These are phyloP conservation scores for Propithecus deckenii DNA, from an alignment of 2,797 vertebrate genomes.

Conservation along the genomic window DNA sequence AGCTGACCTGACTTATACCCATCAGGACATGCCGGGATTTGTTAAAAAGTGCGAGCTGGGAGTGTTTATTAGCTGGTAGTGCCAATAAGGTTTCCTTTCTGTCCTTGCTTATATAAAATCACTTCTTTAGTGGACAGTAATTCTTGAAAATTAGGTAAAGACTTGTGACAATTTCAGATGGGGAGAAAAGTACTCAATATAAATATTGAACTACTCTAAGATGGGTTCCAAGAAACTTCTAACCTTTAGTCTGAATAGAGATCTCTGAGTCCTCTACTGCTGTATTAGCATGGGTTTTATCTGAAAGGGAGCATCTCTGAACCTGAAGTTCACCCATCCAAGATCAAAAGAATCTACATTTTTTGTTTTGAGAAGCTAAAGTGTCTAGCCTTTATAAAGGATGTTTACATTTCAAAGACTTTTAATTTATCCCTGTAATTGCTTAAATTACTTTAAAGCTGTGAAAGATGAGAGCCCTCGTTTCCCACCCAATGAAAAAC, in stretches of 20 bases:
- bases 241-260: neutral
- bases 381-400: neutral
- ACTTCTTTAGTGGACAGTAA: neutral
- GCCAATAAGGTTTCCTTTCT: neutral
- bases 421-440: neutral
- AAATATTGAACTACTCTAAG: neutral
- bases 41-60: neutral
- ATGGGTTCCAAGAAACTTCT: neutral
- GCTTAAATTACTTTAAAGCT: neutral
- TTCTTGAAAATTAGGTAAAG: neutral
- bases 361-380: neutral
- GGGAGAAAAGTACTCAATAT: neutral
- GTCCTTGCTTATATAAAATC: neutral
- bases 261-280: neutral
- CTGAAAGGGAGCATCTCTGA: neutral
- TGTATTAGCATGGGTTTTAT: neutral
- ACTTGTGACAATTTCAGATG: neutral
- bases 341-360: neutral
- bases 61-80: neutral
- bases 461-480: neutral
- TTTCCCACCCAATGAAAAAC: neutral
- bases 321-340: neutral
- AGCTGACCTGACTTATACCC: neutral
- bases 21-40: neutral
- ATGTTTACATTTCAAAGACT: neutral